phyloP scores from a whole-genome alignment of 2,888 invertebrate species.

The Hyalella azteca region DNA sequence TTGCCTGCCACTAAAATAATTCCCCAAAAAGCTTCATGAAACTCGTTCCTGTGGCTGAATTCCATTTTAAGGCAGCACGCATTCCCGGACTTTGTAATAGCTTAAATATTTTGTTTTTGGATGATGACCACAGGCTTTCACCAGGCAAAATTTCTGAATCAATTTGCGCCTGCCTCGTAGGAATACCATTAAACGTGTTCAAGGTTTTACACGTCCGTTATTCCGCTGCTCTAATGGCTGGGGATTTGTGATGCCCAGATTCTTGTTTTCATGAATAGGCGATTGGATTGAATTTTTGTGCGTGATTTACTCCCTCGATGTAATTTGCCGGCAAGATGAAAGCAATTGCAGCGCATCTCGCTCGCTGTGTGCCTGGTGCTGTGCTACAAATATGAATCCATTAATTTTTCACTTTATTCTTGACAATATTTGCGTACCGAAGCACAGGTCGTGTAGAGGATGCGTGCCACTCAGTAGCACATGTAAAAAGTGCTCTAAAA shows the following conservation, averaged over 20 bases:
- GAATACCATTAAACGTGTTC: not conserved
- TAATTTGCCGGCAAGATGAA: not conserved
- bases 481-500: too few relatives aligned
- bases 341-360: not conserved
- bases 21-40: constrained; percentile 20
- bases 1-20: not conserved
- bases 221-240: not conserved
- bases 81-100: constrained; percentile 5
- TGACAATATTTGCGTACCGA: too few relatives aligned
- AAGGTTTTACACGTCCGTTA: not conserved
- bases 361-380: not conserved
- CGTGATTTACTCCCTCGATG: constrained; percentile 7
- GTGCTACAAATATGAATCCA: not conserved
- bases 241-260: constrained; percentile 9
- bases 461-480: too few relatives aligned
- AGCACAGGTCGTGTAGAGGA: too few relatives aligned
- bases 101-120: constrained; percentile 35
- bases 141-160: not conserved
- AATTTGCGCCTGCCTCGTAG: not conserved
- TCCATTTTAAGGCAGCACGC: constrained; percentile 31
- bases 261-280: constrained; percentile 33
- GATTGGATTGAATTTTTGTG: constrained; percentile 24
- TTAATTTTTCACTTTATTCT: not conserved
- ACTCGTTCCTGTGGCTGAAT: constrained; percentile 6
- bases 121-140: not conserved